A percentile compares a stretch with the other conserved stretches of the same genome.
phyloP scores from a whole-genome alignment of 2,797 vertebrate genomes.

The Dicrostonyx torquatus region DNA sequence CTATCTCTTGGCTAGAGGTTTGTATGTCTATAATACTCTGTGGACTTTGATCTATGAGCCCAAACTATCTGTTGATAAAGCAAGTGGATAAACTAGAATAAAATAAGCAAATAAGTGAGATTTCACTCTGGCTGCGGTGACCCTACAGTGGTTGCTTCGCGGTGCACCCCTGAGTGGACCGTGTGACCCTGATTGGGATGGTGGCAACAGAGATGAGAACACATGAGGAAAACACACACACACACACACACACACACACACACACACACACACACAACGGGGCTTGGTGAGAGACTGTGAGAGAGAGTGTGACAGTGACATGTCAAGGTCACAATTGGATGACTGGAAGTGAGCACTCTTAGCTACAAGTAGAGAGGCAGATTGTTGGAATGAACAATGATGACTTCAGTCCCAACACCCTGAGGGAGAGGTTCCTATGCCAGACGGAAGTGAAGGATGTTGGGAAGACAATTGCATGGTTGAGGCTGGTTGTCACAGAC shows the following conservation, averaged over 20 bases:
- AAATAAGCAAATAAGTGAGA: not conserved
- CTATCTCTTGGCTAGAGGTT: not conserved
- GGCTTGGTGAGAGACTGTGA: not conserved
- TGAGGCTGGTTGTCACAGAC: not conserved
- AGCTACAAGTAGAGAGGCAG: not conserved
- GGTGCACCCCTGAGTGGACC: not conserved
- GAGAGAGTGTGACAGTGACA: not conserved
- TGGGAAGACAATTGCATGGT: not conserved
- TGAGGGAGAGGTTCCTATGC: not conserved
- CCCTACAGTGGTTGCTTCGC: too few species aligned
- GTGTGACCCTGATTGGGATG: not conserved
- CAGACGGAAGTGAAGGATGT: not conserved
- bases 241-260: not conserved
- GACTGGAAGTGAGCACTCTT: not conserved
- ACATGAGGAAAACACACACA: not conserved
- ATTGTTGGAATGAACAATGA: not conserved
- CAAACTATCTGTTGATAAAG: slow-evolving; percentile 20
- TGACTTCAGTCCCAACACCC: not conserved
- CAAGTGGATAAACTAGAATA: not conserved
- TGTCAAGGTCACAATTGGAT: not conserved
- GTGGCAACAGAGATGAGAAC: not conserved
- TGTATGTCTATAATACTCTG: not conserved
- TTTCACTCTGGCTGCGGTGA: not conserved
- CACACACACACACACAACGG: not conserved
- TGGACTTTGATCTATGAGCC: slow-evolving; percentile 14